These are phyloP conservation scores for Monopis laevigella DNA, from an alignment of 2,888 invertebrate genomes.

Conservation along the genomic window DNA sequence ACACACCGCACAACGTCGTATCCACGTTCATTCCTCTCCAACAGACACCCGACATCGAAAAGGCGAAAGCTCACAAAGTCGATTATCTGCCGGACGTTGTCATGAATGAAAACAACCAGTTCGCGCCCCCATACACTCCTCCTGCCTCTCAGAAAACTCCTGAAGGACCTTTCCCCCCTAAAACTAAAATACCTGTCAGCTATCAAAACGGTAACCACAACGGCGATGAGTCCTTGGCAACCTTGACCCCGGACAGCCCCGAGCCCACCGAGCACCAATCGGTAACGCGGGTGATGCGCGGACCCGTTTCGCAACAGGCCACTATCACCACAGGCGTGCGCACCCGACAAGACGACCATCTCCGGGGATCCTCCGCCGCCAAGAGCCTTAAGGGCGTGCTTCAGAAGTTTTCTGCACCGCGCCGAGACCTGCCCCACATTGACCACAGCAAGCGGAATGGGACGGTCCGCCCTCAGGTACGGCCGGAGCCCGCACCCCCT, in stretches of 20 bases:
- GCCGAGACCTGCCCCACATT: slow-evolving; percentile 35
- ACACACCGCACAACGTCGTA: slow-evolving; percentile 44
- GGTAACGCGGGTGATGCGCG: slow-evolving; percentile 77
- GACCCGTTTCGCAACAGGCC: slow-evolving; percentile 77
- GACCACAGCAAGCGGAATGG: slow-evolving; percentile 39
- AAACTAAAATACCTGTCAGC: not conserved
- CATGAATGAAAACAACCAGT: slow-evolving; percentile 37
- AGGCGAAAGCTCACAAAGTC: slow-evolving; percentile 52
- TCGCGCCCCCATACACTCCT: slow-evolving; percentile 19
- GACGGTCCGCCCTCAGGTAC: slow-evolving; percentile 30
- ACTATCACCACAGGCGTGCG: slow-evolving; percentile 69
- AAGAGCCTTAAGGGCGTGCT: slow-evolving; percentile 63
- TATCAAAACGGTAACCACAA: slow-evolving; percentile 21
- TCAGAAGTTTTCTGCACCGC: slow-evolving; percentile 53
- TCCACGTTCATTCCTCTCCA: slow-evolving; percentile 51
- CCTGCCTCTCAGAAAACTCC: slow-evolving; percentile 1
- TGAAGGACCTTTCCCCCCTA: slow-evolving; percentile 17
- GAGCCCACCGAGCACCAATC: slow-evolving; percentile 69
- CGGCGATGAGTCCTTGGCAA: slow-evolving; percentile 28
- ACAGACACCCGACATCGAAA: slow-evolving; percentile 60
- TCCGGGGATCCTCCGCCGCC: slow-evolving; percentile 58
- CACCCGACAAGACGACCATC: slow-evolving; percentile 54
- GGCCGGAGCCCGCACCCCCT: slow-evolving; percentile 22
- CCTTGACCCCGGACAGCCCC: slow-evolving; percentile 31
- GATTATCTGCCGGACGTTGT: slow-evolving; percentile 59